Evolutionary conservation across 1,140 invertebrate species (phyloP).

Genomic region (Littorina saxatilis): DNA sequence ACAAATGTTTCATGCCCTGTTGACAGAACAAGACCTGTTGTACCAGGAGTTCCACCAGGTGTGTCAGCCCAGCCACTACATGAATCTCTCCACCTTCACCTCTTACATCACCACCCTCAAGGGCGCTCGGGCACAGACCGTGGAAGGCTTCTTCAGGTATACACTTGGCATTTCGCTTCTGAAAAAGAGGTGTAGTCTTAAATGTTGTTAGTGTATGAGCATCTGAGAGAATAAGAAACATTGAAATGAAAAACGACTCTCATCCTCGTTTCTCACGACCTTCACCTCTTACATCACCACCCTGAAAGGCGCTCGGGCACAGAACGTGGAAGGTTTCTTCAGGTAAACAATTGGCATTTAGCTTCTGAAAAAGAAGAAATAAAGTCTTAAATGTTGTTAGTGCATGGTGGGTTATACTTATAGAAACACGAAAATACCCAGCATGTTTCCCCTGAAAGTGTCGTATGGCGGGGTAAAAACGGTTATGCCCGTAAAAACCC

Average conservation of each 20-base stretch:
- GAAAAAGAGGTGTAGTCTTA: background rate
- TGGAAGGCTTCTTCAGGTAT: conserved; percentile 71
- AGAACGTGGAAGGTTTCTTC: conserved; percentile 64
- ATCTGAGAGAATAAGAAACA: conserved; percentile 75
- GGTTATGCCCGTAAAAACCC: too few species aligned
- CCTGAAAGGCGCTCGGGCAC: conserved; percentile 65
- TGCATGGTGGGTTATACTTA: too few species aligned
- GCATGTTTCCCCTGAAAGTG: too few species aligned
- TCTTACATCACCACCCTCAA: conserved; percentile 68
- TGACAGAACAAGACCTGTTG: conserved; percentile 75
- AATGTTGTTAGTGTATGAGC: background rate
- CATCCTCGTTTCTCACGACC: conserved; percentile 62
- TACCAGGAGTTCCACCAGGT: conserved; percentile 71
- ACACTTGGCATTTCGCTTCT: too few species aligned
- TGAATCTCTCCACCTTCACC: conserved; percentile 70
- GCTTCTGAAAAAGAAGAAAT: too few species aligned
- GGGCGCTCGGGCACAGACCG: conserved; percentile 59
- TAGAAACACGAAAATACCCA: too few species aligned
- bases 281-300: conserved; percentile 71
- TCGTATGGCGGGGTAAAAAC: too few species aligned
- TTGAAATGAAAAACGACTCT: conserved; percentile 69
- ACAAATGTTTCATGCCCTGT: too few species aligned
- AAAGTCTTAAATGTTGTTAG: too few species aligned
- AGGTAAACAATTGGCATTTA: too few species aligned
- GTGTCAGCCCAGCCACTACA: conserved; percentile 68